Evolutionary conservation across 1,140 invertebrate genomes (phyloP).

Genomic region (Rhopalosiphum padi): DNA sequence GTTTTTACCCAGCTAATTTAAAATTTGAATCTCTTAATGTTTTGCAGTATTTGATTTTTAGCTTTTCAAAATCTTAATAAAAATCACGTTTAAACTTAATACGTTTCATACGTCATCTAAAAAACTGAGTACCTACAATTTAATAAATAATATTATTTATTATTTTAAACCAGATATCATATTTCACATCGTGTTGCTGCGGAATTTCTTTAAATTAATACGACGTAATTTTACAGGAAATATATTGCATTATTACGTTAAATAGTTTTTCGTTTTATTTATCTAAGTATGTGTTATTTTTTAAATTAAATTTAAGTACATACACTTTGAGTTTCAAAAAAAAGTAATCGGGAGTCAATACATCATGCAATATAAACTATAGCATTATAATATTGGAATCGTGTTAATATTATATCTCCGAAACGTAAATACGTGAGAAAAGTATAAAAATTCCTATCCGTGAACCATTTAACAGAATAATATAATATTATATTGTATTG

Average conservation of each 20-base stretch:
- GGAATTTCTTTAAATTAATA: not conserved
- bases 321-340: no score
- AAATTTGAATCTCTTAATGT: not conserved
- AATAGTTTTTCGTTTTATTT: no score
- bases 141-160: slow-evolving; percentile 8
- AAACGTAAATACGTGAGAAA: not conserved
- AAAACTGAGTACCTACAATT: not conserved
- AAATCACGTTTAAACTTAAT: no score
- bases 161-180: not conserved
- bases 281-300: no score
- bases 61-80: no score
- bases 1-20: not conserved
- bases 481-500: not conserved
- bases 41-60: not conserved
- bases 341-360: no score
- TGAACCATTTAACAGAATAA: not conserved
- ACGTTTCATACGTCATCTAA: not conserved
- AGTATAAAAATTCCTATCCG: not conserved
- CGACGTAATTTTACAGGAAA: not conserved
- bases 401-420: no score
- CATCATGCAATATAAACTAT: no score
- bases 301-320: no score
- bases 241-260: no score
- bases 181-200: not conserved
- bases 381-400: no score